These are phyloP conservation scores for Chymomyza amoena DNA, from an alignment of 2,888 invertebrate genomes.

Conservation along the genomic window DNA sequence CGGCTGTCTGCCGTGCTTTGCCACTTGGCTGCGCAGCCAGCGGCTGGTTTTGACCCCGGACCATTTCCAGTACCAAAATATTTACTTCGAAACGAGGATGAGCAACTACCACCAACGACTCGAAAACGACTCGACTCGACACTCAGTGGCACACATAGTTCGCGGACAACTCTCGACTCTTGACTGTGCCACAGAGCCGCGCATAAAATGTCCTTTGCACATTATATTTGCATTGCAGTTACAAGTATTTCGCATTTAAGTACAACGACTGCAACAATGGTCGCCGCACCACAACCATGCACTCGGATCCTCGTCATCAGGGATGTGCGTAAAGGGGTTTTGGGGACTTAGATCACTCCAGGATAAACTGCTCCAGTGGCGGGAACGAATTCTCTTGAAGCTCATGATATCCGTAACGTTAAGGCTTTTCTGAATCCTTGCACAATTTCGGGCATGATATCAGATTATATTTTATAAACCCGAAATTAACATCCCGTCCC, in stretches of 20 bases:
- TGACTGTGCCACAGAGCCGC: background rate
- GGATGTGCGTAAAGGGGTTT: background rate
- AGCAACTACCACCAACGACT: background rate
- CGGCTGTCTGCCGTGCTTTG: slow-evolving; percentile 40
- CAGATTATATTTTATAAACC: too few relatives aligned
- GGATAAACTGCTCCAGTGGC: too few relatives aligned
- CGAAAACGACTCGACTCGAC: too few relatives aligned
- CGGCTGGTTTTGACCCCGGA: slow-evolving; percentile 21
- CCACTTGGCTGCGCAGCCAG: slow-evolving; percentile 53
- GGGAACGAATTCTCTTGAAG: too few relatives aligned
- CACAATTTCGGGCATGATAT: too few relatives aligned
- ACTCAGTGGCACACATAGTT: background rate
- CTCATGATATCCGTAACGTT: too few relatives aligned
- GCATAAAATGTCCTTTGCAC: slow-evolving; percentile 64
- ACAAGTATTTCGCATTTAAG: slow-evolving; percentile 70
- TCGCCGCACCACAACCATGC: slow-evolving; percentile 3
- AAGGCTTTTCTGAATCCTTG: too few relatives aligned
- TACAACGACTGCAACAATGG: slow-evolving; percentile 34
- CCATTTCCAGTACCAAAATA: slow-evolving; percentile 33
- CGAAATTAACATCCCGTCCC: too few relatives aligned
- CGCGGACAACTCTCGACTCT: background rate
- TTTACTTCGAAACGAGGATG: slow-evolving; percentile 36
- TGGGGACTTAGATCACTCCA: too few relatives aligned
- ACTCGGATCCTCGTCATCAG: slow-evolving; percentile 36
- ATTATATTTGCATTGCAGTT: slow-evolving; percentile 71